Percentiles rank a stretch among this genome's conserved stretches.
Conservation (phyloP, 2,888 invertebrate species). For the Odontocolon sp. region DNA sequence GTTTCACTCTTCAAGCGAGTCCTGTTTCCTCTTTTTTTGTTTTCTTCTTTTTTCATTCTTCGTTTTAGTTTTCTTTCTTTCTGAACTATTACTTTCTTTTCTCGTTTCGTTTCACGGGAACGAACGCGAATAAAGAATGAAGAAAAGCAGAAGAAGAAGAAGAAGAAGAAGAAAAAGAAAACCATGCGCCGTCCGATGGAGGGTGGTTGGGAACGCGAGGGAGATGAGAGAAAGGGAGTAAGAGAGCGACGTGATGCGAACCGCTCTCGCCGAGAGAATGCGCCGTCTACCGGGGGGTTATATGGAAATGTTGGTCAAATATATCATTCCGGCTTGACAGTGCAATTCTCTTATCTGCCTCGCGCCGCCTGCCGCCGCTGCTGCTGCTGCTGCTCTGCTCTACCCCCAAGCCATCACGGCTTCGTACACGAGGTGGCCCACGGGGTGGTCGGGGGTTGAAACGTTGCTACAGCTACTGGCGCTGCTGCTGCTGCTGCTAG, state of each 20-base stretch:
- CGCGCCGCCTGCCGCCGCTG: conserved; percentile 82
- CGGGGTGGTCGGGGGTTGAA: conserved; percentile 59
- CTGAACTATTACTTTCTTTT: conserved; percentile 62
- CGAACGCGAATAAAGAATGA: conserved; percentile 61
- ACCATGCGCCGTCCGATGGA: conserved; percentile 38
- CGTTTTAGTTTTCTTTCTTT: conserved; percentile 38
- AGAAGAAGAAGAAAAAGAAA: conserved; percentile 30
- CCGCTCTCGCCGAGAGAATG: conserved; percentile 50
- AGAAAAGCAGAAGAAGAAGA: conserved; percentile 30
- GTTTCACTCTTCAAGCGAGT: conserved; percentile 56
- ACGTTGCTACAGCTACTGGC: conserved; percentile 43
- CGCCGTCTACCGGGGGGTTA: conserved; percentile 69
- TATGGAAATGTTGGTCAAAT: conserved; percentile 95
- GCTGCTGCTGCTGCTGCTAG: conserved; percentile 32
- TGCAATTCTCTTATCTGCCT: conserved; percentile 93
- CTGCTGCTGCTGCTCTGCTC: conserved; percentile 51
- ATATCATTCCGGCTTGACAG: conserved; percentile 95
- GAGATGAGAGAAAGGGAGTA: conserved; percentile 59
- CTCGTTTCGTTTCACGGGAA: conserved; percentile 63
- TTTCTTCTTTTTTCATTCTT: conserved; percentile 9
- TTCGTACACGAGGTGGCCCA: too few species aligned
- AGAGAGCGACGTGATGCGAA: conserved; percentile 61
- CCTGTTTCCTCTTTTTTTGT: conserved; percentile 43
- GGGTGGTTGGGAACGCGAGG: conserved; percentile 65
- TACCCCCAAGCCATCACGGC: conserved; percentile 76